Evolutionary conservation across 2,113 vertebrate genomes (phyloP).

Genomic region (Poecilia latipinna): DNA sequence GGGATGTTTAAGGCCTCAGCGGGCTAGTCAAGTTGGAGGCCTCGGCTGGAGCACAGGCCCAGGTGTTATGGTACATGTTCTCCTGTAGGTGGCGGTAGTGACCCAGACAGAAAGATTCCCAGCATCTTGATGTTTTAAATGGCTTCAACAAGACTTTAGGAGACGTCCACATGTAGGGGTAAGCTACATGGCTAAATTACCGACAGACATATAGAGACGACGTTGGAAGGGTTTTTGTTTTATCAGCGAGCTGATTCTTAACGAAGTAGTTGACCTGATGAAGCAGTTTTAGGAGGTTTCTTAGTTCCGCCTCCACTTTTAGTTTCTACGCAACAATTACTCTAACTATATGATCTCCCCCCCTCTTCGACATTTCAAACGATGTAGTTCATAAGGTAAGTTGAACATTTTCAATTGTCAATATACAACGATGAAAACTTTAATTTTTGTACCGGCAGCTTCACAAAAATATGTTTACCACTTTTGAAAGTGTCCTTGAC

Average conservation of each 20-base stretch:
- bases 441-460: too few species aligned
- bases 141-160: background rate
- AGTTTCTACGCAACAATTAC: background rate
- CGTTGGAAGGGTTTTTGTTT: background rate
- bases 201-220: background rate
- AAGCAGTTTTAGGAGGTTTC: background rate
- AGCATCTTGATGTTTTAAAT: background rate
- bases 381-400: background rate
- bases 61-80: background rate
- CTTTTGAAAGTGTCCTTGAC: background rate
- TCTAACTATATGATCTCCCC: too few species aligned
- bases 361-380: background rate
- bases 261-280: background rate
- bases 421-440: background rate
- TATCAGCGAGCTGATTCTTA: background rate
- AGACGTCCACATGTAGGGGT: background rate
- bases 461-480: background rate
- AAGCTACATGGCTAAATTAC: background rate
- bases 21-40: background rate
- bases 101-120: background rate
- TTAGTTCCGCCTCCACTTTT: background rate
- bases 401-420: background rate
- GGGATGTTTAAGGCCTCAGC: too few species aligned
- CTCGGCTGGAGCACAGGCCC: background rate
- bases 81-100: constrained; percentile 50